A percentile compares a stretch with the other conserved stretches of the same genome.
Conservation (phyloP, 2,797 vertebrate genomes). For the Takifugu ocellatus region DNA sequence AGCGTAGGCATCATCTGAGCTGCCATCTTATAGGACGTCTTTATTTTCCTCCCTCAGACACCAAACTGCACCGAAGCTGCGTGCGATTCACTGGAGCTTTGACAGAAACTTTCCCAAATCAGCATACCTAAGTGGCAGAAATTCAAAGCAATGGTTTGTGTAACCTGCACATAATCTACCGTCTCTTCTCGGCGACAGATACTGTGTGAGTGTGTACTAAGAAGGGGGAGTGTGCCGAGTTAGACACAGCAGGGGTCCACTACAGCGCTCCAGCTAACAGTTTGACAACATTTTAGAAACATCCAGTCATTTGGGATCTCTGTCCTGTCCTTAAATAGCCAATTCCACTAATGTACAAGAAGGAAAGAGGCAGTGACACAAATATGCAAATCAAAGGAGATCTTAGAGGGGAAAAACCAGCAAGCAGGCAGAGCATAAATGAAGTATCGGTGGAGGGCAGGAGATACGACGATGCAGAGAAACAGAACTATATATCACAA, state of each 20-base stretch:
- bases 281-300: conserved; percentile 63
- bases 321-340: conserved; percentile 45
- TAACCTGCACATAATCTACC: conserved; percentile 31
- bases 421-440: neutral
- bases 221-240: conserved; percentile 34
- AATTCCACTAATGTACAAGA: conserved; percentile 41
- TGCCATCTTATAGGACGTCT: conserved; percentile 14
- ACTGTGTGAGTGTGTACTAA: conserved; percentile 11
- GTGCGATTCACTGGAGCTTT: conserved; percentile 20
- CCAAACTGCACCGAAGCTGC: conserved; percentile 1
- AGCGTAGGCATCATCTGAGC: conserved; percentile 19
- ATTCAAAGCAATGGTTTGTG: conserved; percentile 26
- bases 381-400: conserved; percentile 5
- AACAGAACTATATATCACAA: conserved; percentile 36
- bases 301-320: conserved; percentile 55
- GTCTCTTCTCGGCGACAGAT: conserved; percentile 30
- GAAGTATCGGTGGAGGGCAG: neutral
- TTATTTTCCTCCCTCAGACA: neutral
- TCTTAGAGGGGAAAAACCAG: neutral
- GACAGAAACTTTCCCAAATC: conserved; percentile 23
- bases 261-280: conserved; percentile 44
- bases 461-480: conserved; percentile 8
- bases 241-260: conserved; percentile 52
- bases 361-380: conserved; percentile 29
- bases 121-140: conserved; percentile 43